Base-by-base conservation (phyloP, 2,888 invertebrate species). In the Cosmia pyralina region DNA sequence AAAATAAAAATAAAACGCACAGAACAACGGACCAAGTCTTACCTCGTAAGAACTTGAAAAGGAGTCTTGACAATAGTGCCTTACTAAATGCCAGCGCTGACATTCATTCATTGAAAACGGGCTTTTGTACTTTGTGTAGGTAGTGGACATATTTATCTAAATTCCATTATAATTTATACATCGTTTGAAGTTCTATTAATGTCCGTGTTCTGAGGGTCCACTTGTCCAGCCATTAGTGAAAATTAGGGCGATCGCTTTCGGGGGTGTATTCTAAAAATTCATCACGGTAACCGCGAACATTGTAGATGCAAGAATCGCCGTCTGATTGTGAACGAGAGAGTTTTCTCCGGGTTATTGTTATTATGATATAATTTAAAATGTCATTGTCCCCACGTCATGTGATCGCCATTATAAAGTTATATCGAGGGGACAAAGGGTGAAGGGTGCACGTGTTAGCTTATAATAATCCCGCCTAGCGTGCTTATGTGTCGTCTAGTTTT, bases 291-390 rank as follows among this genome's bases (percentile, higher is more conserved):
- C 83, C 85, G 87, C 83, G 83, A 86, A 88, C 90, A 92, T 90
- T 91, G 90, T 87, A 84, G 81, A 74, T 81, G 72, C 67, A 85
- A 90, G 93, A 94, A 94, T 94, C 92, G 90, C 74, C 84, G 89
- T 80, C 89, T 94, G 83, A 86, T 87, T 89, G 85, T 84, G 81
- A 81, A 83, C 79, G 69, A 75, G 74, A 67, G 69, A 75, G 67
- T 68, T 85, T 81, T 80, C 83, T 82, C 85, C 71, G 67, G 34
- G 63, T 70, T 77, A 84, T 86, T 90, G 88, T 90, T 89, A 89
- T 89, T 91, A 91, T 92, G 92, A 91, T 91, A 94, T 92, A 93
- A 94, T 95, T 95, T 95, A 93, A 95, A 95, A 92, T 92, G 91
- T 90, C 91, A 94, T 94, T 94, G 94, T 95, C 88, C 90, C 82